Evolutionary conservation across 2,797 vertebrate genomes (phyloP), one percentile per base, ranked within the genome.

Genomic region (Aulostomus chinensis): DNA sequence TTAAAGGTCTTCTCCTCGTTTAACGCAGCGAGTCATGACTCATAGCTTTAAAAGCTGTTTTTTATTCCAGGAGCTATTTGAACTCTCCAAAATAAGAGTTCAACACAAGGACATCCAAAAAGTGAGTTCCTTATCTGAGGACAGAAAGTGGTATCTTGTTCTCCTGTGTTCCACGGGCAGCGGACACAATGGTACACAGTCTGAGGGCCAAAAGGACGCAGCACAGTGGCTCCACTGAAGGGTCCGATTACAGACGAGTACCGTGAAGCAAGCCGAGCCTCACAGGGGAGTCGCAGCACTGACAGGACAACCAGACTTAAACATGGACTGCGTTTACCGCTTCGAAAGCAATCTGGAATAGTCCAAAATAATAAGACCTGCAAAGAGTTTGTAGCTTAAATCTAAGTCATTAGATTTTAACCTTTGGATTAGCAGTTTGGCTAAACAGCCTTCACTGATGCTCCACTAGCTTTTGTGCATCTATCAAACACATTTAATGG

Each of bases 101-200:
- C n/a, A n/a, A n/a, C n/a, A n/a, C n/a, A n/a, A 28, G 26, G 58
- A 37, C 40, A 26, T 31, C 39, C 26, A 54, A 15, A 10, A 30
- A 18, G 9, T 48, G 33, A 20, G 48, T 39, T 56, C 32, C 38
- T 30, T 34, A 33, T 71, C 21, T 2, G 3, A 68, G 25, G 16
- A 58, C 39, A 50, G 36, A 63, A n/a, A 3, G 10, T 35, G 47
- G 35, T 25, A 30, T 56, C 42, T 59, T 18, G 64, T 73, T 68
- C 61, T 45, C 37, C 39, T 39, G 1, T 25, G 30, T 7, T 52
- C 33, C 32, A 39, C 6, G 5, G 43, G 58, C 31, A 38, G 11
- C 4, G 37, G 12, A 36, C 49, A 77, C 67, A 83, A 54, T 37
- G 48, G 33, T 9, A 2, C 68, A 39, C 51, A 73, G 63, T 73